These are phyloP conservation scores for Prorops nasuta DNA, from an alignment of 1,140 invertebrate species.

Conservation along the genomic window DNA sequence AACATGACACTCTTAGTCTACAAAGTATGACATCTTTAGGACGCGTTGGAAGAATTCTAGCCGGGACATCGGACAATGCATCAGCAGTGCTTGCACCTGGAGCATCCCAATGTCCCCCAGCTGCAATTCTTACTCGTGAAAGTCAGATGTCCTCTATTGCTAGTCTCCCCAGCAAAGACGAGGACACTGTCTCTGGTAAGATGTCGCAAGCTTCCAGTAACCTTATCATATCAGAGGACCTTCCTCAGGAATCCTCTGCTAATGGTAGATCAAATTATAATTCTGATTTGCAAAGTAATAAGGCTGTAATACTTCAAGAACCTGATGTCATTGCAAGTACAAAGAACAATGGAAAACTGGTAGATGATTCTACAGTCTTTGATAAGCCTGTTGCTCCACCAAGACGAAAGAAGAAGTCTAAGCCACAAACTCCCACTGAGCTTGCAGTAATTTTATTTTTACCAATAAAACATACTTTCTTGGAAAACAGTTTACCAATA, in stretches of 20 bases:
- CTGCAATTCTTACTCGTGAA: conserved; percentile 37
- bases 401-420: conserved; percentile 74
- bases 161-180: conserved; percentile 48
- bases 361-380: conserved; percentile 47
- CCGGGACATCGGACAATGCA: conserved; percentile 61
- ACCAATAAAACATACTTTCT: too few species aligned
- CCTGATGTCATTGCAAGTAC: conserved; percentile 94
- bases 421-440: conserved; percentile 56
- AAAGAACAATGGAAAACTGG: conserved; percentile 63
- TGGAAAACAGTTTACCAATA: conserved; percentile 1
- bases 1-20: conserved; percentile 81
- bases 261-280: conserved; percentile 38
- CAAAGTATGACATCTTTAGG: conserved; percentile 84
- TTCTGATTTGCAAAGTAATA: conserved; percentile 37
- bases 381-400: conserved; percentile 78
- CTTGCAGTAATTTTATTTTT: conserved; percentile 48
- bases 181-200: conserved; percentile 48
- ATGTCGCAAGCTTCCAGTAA: conserved; percentile 50
- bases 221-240: conserved; percentile 45
- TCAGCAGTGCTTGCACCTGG: conserved; percentile 43
- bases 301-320: conserved; percentile 65
- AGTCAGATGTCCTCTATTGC: conserved; percentile 45
- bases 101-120: conserved; percentile 29
- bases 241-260: conserved; percentile 37
- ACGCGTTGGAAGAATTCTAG: conserved; percentile 72